Evolutionary conservation across 2,797 vertebrate genomes (phyloP), one percentile per base, ranked within the genome.

Genomic region (Onychomys torridus): DNA sequence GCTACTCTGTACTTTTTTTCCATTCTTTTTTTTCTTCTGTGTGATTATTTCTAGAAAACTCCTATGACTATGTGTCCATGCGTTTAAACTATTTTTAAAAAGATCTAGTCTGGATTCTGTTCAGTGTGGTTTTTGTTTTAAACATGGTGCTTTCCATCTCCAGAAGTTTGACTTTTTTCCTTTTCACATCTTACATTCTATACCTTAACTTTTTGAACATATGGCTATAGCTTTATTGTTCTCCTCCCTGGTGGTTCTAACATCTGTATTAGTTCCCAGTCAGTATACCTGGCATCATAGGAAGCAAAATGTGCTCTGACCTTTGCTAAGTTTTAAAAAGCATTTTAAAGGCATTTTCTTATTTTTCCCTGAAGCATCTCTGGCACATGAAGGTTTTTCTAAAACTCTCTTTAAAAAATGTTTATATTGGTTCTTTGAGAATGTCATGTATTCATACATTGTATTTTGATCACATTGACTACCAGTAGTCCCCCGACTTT

Each of bases 201-300:
- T 89, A 21, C 81, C n/a, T 84, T 87, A 76, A 71, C 57, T 67
- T 89, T 92, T 37, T 89, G 43, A 93, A 92, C 57, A 78, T 52
- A 8, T 14, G 69, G 9, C 85, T 93, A 67, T 12, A 73, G 89
- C 40, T 84, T 76, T 78, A 55, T 83, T 19, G 46, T 65, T 77
- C 6, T 75, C 52, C 57, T 90, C 16, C 57, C 34, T 79, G 43
- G 43, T 49, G 71, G 73, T 86, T 89, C 73, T 95, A 89, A 77
- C 49, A 63, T 94, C 19, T 55, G 11, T 52, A 4, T 83, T 83
- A 79, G 11, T 76, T 92, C 65, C 87, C 59, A 25, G 21, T 82
- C 82, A 55, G 13, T 95, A 90, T 93, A 73, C 46, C 21, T 46
- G 67, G 21, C 69, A 82, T 90, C 6, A 49, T 61, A 94, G 29